Evolutionary conservation across 2,113 vertebrate genomes (phyloP).

Genomic region (Verasper variegatus): DNA sequence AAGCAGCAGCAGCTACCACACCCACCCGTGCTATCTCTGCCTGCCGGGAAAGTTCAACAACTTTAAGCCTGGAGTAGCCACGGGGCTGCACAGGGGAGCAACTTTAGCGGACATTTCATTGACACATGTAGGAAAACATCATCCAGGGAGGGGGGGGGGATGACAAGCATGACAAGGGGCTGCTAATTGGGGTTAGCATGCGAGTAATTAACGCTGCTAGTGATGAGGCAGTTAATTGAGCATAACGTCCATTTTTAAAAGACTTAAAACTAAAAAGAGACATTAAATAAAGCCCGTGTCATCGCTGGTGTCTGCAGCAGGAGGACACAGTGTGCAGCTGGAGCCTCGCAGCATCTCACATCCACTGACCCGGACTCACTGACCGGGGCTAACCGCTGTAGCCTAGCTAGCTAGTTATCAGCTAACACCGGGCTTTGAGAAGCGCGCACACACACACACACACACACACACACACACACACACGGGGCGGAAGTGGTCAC

Average conservation of each 20-base stretch:
- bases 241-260: not conserved
- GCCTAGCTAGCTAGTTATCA: constrained; percentile 2
- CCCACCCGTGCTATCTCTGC: constrained; percentile 51
- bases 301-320: not conserved
- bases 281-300: not conserved
- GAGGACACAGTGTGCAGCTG: constrained; percentile 8
- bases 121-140: too few relatives aligned
- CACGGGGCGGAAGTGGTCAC: constrained; percentile 37
- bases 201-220: not conserved
- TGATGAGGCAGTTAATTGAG: not conserved
- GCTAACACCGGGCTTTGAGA: not conserved
- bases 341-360: constrained; percentile 37
- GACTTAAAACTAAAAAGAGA: not conserved
- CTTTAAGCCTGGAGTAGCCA: not conserved
- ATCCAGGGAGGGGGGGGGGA: too few relatives aligned
- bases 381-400: constrained; percentile 32
- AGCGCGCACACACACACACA: too few relatives aligned
- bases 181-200: not conserved
- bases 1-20: constrained; percentile 53
- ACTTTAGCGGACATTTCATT: not conserved
- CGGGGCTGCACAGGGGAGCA: not conserved
- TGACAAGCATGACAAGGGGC: too few relatives aligned
- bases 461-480: too few relatives aligned
- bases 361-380: constrained; percentile 13
- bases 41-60: constrained; percentile 15